Conservation (phyloP, 2,797 vertebrate genomes). For the Rhyacichthys aspro region DNA sequence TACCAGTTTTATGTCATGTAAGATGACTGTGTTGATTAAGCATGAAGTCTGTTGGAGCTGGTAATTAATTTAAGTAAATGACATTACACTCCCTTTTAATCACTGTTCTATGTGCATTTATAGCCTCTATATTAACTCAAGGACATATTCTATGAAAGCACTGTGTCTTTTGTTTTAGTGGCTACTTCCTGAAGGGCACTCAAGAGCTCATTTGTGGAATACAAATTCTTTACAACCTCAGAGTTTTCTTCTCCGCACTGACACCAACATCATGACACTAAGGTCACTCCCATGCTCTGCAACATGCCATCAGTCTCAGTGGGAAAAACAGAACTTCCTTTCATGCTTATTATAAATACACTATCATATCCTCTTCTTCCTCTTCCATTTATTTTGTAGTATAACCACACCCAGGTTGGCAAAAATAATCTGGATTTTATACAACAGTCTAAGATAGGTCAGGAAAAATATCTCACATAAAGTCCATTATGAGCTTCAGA, state of each 20-base stretch:
- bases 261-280: constrained; percentile 48
- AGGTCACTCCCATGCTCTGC: constrained; percentile 65
- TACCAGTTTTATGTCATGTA: constrained; percentile 5
- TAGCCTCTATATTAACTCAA: constrained; percentile 39
- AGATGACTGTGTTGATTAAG: constrained; percentile 28
- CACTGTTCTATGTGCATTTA: constrained; percentile 49
- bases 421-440: constrained; percentile 44
- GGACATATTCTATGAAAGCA: constrained; percentile 28
- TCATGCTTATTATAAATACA: constrained; percentile 52
- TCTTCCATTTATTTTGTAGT: constrained; percentile 42
- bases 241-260: constrained; percentile 16
- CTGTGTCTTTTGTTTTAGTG: constrained; percentile 38
- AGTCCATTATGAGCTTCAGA: too few species aligned
- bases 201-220: constrained; percentile 56
- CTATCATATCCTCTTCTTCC: constrained; percentile 52
- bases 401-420: constrained; percentile 66
- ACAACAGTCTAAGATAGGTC: constrained; percentile 14
- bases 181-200: constrained; percentile 58
- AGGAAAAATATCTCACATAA: too few species aligned
- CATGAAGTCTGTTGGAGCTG: constrained; percentile 7
- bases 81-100: constrained; percentile 23
- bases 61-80: constrained; percentile 32
- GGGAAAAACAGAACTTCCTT: constrained; percentile 49
- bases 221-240: constrained; percentile 24
- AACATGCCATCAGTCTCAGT: constrained; percentile 46